Evolutionary conservation across 2,888 invertebrate species (phyloP).

Genomic region (Trichacis sp.): DNA sequence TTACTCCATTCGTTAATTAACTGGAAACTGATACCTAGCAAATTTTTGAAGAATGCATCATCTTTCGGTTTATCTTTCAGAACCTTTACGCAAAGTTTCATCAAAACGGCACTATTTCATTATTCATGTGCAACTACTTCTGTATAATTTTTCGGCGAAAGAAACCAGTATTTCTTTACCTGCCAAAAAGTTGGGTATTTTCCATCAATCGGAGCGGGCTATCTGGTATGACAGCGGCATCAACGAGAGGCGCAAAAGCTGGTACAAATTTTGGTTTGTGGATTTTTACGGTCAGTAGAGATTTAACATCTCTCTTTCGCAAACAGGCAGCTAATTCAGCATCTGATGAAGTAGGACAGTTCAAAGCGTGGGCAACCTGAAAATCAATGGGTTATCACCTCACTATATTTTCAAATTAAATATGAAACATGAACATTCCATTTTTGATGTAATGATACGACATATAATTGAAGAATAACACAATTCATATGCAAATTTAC

Average conservation of each 20-base stretch:
- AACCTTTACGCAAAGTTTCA: too few relatives aligned
- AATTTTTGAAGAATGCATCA: too few relatives aligned
- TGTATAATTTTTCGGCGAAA: neutral
- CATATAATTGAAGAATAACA: too few relatives aligned
- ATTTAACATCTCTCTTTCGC: conserved; percentile 63
- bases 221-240: conserved; percentile 86
- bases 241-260: conserved; percentile 89
- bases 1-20: too few relatives aligned
- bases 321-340: conserved; percentile 72
- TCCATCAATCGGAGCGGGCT: conserved; percentile 84
- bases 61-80: too few relatives aligned
- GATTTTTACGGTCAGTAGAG: conserved; percentile 60
- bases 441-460: too few relatives aligned
- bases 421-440: too few relatives aligned
- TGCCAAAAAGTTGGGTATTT: conserved; percentile 79
- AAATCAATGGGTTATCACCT: neutral
- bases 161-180: conserved; percentile 70
- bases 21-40: too few relatives aligned
- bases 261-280: conserved; percentile 80
- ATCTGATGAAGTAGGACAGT: conserved; percentile 78
- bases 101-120: too few relatives aligned
- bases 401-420: too few relatives aligned
- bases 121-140: too few relatives aligned
- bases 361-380: conserved; percentile 78
- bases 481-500: too few relatives aligned